A percentile compares a stretch with the other conserved stretches of the same genome.
Evolutionary conservation across 2,888 invertebrate species (phyloP).

Genomic region (Augochlorella aurata): DNA sequence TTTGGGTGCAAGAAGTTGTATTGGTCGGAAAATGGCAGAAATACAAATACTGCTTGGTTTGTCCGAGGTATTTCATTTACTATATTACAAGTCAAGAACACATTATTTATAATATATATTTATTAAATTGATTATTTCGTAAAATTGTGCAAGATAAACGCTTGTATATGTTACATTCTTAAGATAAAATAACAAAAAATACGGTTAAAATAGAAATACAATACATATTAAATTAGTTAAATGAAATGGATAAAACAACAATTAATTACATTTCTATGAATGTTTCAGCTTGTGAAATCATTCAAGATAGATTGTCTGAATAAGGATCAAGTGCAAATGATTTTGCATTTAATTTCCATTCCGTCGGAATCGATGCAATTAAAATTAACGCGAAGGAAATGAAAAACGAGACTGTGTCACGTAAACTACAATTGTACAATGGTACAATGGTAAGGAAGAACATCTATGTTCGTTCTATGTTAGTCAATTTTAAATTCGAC

Average conservation of each 20-base stretch:
- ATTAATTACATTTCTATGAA: slow-evolving; percentile 9
- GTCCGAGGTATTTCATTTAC: slow-evolving; percentile 83
- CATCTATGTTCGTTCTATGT: background rate
- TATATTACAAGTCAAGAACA: background rate
- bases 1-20: slow-evolving; percentile 91
- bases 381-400: slow-evolving; percentile 72
- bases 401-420: background rate
- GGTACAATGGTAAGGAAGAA: slow-evolving; percentile 3
- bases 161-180: background rate
- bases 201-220: no score
- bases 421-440: background rate
- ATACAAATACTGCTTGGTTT: slow-evolving; percentile 88
- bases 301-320: slow-evolving; percentile 84
- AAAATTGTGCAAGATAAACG: background rate
- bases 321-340: slow-evolving; percentile 83
- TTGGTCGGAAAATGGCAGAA: slow-evolving; percentile 92
- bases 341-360: slow-evolving; percentile 85
- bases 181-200: background rate
- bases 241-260: background rate
- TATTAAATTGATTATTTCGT: background rate
- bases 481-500: slow-evolving; percentile 22
- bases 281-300: slow-evolving; percentile 83
- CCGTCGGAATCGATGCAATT: slow-evolving; percentile 84
- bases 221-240: background rate
- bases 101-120: background rate